Percentiles rank a stretch among this genome's conserved stretches.
phyloP scores from a whole-genome alignment of 2,888 invertebrate genomes.

The Acleris cristana region DNA sequence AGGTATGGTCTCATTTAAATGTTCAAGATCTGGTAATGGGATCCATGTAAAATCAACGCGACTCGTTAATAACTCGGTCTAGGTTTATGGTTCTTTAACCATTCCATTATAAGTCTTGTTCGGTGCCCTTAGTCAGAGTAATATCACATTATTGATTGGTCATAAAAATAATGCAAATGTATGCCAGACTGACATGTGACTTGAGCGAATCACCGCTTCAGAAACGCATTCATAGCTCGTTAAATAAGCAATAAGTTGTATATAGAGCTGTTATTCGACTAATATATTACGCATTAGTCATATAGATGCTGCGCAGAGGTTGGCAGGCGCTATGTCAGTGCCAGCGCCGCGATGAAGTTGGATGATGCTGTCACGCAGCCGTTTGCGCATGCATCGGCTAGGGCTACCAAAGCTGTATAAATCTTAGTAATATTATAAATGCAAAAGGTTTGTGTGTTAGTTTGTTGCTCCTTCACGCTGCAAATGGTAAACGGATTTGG shows the following conservation, averaged over 20 bases:
- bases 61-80: too few relatives aligned
- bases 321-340: slow-evolving; percentile 64
- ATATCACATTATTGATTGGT: too few relatives aligned
- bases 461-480: too few relatives aligned
- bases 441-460: background rate
- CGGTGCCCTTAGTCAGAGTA: too few relatives aligned
- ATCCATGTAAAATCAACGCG: too few relatives aligned
- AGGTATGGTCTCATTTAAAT: too few relatives aligned
- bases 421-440: background rate
- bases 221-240: background rate
- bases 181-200: too few relatives aligned
- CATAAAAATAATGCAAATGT: too few relatives aligned
- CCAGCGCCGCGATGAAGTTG: slow-evolving; percentile 62
- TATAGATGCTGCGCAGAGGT: slow-evolving; percentile 55
- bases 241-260: slow-evolving; percentile 3
- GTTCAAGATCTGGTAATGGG: too few relatives aligned
- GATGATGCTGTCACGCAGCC: slow-evolving; percentile 60
- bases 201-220: background rate
- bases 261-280: slow-evolving; percentile 11
- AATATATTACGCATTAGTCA: slow-evolving; percentile 62
- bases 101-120: too few relatives aligned
- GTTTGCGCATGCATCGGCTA: slow-evolving; percentile 36
- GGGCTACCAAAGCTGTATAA: slow-evolving; percentile 11
- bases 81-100: too few relatives aligned
- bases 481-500: too few relatives aligned